phyloP scores from a whole-genome alignment of 2,888 invertebrate species.

The Encarsia formosa region DNA sequence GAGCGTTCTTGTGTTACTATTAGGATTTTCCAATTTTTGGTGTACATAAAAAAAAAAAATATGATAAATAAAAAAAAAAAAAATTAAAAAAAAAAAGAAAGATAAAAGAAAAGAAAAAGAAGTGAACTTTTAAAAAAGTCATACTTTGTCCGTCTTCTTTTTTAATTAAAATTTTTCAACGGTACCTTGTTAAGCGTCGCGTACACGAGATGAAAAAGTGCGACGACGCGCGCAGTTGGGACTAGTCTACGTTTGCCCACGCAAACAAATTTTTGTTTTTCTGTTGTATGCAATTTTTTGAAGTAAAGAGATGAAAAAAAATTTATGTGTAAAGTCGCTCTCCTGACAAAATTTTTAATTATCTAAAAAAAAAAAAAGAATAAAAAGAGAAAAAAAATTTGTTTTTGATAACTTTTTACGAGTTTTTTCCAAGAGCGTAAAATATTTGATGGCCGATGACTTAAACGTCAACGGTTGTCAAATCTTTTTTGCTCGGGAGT shows the following conservation, averaged over 20 bases:
- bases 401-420: neutral
- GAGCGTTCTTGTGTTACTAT: slow-evolving; percentile 39
- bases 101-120: too few relatives aligned
- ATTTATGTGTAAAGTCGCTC: too few relatives aligned
- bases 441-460: slow-evolving; percentile 4
- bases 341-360: slow-evolving; percentile 21
- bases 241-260: slow-evolving; percentile 23
- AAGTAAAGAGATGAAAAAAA: slow-evolving; percentile 13
- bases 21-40: slow-evolving; percentile 45
- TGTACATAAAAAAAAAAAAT: slow-evolving; percentile 32
- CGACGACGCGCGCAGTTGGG: slow-evolving; percentile 23
- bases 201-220: slow-evolving; percentile 5
- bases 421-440: slow-evolving; percentile 11
- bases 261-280: slow-evolving; percentile 15
- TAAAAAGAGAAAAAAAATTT: too few relatives aligned
- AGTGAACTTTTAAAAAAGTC: too few relatives aligned
- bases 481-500: slow-evolving; percentile 18
- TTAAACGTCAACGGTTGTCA: slow-evolving; percentile 4
- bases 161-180: neutral
- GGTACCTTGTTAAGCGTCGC: slow-evolving; percentile 18
- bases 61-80: too few relatives aligned
- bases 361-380: neutral
- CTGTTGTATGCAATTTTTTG: slow-evolving; percentile 18
- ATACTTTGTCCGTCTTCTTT: slow-evolving; percentile 17
- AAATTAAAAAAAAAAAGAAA: too few relatives aligned